These are phyloP conservation scores for Agelaius phoeniceus DNA, from an alignment of 2,113 vertebrate genomes.

Conservation along the genomic window DNA sequence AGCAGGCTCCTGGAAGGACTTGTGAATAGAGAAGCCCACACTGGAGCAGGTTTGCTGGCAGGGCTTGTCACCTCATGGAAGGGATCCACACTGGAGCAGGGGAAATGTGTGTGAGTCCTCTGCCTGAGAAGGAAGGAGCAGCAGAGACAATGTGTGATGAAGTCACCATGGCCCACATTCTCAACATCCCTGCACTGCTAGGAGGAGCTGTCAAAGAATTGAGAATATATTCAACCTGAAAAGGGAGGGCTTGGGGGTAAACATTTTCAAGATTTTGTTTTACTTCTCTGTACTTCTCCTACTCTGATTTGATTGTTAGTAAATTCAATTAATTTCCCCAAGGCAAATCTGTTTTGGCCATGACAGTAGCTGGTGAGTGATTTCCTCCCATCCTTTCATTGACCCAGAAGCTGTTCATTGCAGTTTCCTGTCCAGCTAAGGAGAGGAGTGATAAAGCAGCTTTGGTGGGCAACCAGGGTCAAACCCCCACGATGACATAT, in stretches of 20 bases:
- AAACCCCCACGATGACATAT: not conserved
- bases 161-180: not conserved
- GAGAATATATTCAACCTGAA: not conserved
- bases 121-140: not conserved
- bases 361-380: not conserved
- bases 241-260: not conserved
- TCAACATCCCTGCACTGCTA: accelerated
- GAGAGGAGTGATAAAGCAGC: not conserved
- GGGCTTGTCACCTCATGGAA: not conserved
- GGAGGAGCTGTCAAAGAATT: not conserved
- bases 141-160: not conserved
- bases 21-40: not conserved
- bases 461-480: not conserved
- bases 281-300: not conserved
- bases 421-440: not conserved
- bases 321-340: not conserved
- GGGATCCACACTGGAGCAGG: not conserved
- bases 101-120: not conserved
- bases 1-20: not conserved
- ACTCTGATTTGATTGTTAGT: not conserved
- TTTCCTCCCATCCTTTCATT: not conserved
- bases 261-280: not conserved
- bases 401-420: accelerated
- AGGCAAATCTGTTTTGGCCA: not conserved
- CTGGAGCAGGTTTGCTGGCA: not conserved